Percentiles rank a stretch among this genome's conserved stretches.
Evolutionary conservation across 23 tunicate genomes (phyloP).

Genomic region (Oikopleura vanhoeffeni): DNA sequence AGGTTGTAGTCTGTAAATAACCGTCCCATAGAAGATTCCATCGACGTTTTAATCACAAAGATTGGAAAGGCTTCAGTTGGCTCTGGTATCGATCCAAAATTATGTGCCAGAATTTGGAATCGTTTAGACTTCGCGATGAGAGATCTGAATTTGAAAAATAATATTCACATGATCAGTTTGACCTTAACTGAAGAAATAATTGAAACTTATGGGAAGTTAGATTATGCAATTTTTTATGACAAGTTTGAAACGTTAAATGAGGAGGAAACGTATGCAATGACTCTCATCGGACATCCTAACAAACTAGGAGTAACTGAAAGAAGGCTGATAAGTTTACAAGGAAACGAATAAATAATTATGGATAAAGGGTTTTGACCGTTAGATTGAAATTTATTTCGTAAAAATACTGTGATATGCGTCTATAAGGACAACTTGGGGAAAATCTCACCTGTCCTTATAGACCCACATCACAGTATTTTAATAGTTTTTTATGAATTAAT

Average conservation of each 20-base stretch:
- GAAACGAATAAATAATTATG: background rate
- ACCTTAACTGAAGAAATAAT: background rate
- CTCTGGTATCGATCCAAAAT: background rate
- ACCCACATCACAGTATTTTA: no score
- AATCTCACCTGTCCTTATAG: no score
- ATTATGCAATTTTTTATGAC: background rate
- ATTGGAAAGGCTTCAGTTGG: background rate
- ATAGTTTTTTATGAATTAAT: no score
- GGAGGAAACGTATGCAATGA: background rate
- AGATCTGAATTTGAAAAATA: background rate
- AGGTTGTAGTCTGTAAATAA: no score
- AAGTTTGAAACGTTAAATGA: background rate
- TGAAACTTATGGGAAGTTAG: background rate
- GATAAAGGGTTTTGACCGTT: no score
- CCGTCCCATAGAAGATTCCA: background rate
- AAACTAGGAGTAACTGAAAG: background rate
- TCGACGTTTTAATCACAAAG: background rate
- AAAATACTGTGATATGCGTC: no score
- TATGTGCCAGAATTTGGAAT: background rate
- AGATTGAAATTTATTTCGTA: no score
- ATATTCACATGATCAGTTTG: background rate
- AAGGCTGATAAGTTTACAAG: background rate
- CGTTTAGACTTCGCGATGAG: background rate
- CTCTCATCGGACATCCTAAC: background rate
- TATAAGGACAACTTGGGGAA: no score